phyloP scores from a whole-genome alignment of 2,888 invertebrate species.

The Lutraria lutraria region DNA sequence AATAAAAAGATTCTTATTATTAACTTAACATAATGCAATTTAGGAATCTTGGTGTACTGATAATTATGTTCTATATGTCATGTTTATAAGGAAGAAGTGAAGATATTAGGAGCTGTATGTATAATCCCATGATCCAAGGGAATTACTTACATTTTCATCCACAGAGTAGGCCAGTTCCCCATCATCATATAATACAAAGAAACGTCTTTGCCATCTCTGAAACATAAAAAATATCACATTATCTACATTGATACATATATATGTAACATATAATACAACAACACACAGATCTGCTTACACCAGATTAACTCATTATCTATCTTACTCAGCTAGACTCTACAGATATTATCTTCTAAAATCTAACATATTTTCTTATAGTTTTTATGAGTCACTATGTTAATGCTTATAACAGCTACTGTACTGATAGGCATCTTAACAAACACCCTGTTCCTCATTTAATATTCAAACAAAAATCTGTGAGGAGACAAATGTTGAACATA shows the following conservation, averaged over 20 bases:
- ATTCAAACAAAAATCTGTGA: neutral
- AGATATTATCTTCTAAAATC: neutral
- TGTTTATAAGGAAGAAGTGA: neutral
- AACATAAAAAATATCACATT: slow-evolving; percentile 44
- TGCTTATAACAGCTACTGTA: neutral
- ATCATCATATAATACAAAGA: slow-evolving; percentile 99
- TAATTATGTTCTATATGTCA: too few relatives aligned
- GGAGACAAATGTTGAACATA: neutral
- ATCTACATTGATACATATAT: neutral
- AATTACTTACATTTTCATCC: slow-evolving; percentile 98
- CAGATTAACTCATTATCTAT: neutral
- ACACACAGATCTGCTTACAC: neutral
- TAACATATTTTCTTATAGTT: neutral
- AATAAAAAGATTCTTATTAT: too few relatives aligned
- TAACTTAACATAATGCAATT: too few relatives aligned
- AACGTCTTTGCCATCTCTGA: slow-evolving; percentile 99
- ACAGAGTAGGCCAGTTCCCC: slow-evolving; percentile 98
- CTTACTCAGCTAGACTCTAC: neutral
- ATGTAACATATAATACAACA: slow-evolving; percentile 2
- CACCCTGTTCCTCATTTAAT: neutral
- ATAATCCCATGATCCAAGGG: neutral
- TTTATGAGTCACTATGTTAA: slow-evolving; percentile 1
- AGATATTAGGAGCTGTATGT: neutral
- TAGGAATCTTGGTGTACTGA: too few relatives aligned
- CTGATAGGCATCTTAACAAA: neutral